Conservation (phyloP, 2,113 vertebrate genomes). For the Eptatretus burgeri region DNA sequence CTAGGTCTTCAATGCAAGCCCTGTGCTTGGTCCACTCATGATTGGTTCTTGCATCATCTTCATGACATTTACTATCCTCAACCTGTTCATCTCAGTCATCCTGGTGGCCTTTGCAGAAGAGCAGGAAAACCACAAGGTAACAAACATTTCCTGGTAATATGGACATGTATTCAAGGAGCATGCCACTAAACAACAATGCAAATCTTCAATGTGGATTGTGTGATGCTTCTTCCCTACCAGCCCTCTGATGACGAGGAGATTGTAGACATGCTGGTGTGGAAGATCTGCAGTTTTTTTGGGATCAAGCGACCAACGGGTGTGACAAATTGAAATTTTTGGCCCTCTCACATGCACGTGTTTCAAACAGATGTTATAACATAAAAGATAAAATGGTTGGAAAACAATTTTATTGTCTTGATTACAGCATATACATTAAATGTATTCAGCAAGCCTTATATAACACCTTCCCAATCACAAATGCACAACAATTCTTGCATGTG, state of each 20-base stretch:
- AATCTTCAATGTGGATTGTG: not conserved
- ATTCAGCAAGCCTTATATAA: no score
- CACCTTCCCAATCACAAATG: no score
- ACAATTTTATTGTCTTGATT: no score
- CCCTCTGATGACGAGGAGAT: slow-evolving; percentile 4
- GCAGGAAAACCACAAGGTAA: slow-evolving; percentile 1
- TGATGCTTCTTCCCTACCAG: not conserved
- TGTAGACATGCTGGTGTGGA: not conserved
- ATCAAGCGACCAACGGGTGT: not conserved
- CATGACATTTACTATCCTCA: slow-evolving; percentile 5
- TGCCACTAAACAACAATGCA: not conserved
- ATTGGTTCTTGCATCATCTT: slow-evolving; percentile 6
- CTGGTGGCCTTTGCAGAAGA: slow-evolving; percentile 4
- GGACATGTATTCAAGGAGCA: not conserved
- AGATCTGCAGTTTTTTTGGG: not conserved
- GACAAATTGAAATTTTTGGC: not conserved
- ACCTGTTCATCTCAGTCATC: slow-evolving; percentile 5
- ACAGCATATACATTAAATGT: no score
- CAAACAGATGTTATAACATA: no score
- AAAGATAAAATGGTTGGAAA: no score
- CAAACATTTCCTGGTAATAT: not conserved
- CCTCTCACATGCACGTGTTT: no score
- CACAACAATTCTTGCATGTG: no score
- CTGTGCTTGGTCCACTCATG: slow-evolving; percentile 5
- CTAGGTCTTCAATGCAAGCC: not conserved